Evolutionary conservation across 2,797 vertebrate genomes (phyloP).

Genomic region (Zenarchopterus dispar): DNA sequence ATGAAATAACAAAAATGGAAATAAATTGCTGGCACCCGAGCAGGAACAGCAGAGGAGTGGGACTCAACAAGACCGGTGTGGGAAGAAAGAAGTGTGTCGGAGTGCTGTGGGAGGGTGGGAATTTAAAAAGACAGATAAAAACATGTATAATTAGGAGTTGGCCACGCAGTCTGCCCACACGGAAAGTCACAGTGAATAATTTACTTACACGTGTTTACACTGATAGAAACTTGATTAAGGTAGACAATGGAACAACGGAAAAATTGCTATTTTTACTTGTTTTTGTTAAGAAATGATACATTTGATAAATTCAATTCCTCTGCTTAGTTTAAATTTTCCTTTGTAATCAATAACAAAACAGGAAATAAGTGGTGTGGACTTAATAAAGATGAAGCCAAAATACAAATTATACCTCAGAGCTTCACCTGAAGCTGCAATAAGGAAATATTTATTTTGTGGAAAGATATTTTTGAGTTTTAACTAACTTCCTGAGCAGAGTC

Average conservation of each 20-base stretch:
- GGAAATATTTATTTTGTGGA: too few species aligned
- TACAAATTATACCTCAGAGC: too few species aligned
- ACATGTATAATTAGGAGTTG: constrained; percentile 52
- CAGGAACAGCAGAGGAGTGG: constrained; percentile 22
- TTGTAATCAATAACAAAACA: too few species aligned
- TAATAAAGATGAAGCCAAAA: too few species aligned
- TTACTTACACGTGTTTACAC: not conserved
- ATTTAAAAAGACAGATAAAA: constrained; percentile 31
- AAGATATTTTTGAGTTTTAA: too few species aligned
- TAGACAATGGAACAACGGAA: not conserved
- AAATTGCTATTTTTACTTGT: too few species aligned
- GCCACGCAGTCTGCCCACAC: constrained; percentile 34
- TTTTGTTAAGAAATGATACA: too few species aligned
- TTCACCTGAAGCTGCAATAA: too few species aligned
- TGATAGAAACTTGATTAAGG: not conserved
- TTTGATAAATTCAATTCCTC: too few species aligned
- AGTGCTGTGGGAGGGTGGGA: constrained; percentile 45
- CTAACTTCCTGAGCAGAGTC: too few species aligned
- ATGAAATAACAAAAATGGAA: constrained; percentile 65
- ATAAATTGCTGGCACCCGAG: constrained; percentile 52
- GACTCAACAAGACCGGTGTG: constrained; percentile 43
- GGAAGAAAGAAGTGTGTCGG: constrained; percentile 41
- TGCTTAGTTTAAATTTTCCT: too few species aligned
- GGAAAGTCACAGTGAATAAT: constrained; percentile 50
- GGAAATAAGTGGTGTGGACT: too few species aligned